Conservation (phyloP, 2,113 vertebrate genomes). For the Phocoena sinus region DNA sequence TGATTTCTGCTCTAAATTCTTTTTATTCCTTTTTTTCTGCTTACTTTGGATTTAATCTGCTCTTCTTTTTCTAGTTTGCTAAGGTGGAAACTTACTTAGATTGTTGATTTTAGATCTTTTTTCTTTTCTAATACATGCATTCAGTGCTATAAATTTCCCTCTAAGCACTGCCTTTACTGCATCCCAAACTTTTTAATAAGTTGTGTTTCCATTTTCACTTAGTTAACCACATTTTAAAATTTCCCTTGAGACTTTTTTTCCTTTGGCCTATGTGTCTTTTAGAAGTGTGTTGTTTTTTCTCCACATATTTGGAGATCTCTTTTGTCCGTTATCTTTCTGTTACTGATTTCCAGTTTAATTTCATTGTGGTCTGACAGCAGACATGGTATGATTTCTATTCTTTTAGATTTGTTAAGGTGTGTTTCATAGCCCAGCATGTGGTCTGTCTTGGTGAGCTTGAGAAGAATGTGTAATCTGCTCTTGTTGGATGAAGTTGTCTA, state of each 20-base stretch:
- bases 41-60: not conserved
- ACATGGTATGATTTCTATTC: not conserved
- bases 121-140: not conserved
- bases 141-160: not conserved
- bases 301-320: not conserved
- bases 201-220: not conserved
- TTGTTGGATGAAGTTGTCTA: not conserved
- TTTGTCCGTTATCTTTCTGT: not conserved
- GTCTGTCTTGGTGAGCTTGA: not conserved
- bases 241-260: not conserved
- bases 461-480: not conserved
- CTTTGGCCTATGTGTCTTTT: not conserved
- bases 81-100: not conserved
- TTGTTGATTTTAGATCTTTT: not conserved
- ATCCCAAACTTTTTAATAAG: not conserved
- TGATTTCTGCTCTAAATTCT: not conserved
- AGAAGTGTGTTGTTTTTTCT: not conserved
- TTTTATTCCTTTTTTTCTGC: not conserved
- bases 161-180: not conserved
- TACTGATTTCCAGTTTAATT: not conserved
- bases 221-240: not conserved
- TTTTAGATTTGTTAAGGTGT: not conserved
- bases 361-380: not conserved
- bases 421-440: not conserved
- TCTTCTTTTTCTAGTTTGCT: not conserved